Percentiles rank a stretch among this genome's conserved stretches.
phyloP scores from a whole-genome alignment of 2,113 vertebrate genomes.

The Ginglymostoma cirratum region DNA sequence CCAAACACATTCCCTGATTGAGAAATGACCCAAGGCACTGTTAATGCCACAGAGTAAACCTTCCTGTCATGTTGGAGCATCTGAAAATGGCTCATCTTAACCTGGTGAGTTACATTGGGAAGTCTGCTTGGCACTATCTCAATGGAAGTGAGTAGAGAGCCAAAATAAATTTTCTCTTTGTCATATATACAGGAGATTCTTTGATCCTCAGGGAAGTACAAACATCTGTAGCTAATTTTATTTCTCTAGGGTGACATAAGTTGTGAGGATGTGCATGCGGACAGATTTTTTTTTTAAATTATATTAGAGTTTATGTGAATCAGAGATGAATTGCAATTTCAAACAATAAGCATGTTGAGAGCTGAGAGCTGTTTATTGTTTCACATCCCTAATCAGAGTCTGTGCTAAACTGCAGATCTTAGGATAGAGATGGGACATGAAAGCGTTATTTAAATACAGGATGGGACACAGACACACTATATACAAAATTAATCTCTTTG shows the following conservation, averaged over 20 bases:
- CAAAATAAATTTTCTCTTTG: no score
- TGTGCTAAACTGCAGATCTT: not conserved
- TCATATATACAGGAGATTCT: not conserved
- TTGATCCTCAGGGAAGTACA: not conserved
- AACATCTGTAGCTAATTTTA: not conserved
- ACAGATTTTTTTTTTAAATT: not conserved
- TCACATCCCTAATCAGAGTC: not conserved
- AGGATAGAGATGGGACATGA: not conserved
- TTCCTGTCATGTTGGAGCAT: no score
- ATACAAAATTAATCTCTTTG: not conserved
- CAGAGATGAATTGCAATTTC: not conserved
- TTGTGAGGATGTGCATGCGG: no score
- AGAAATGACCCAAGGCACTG: no score
- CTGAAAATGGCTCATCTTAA: no score
- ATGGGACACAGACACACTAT: not conserved
- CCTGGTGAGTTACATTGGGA: no score
- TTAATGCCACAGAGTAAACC: no score
- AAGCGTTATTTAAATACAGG: not conserved
- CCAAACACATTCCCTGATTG: no score
- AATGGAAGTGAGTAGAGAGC: no score
- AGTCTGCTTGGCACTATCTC: no score
- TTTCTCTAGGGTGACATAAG: not conserved
- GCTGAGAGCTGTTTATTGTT: no score
- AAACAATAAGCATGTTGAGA: not conserved
- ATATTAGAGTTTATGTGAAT: not conserved